Percentiles rank a stretch among this genome's conserved stretches.
Conservation (phyloP, 64 coral and sea anemone species). For the Porites lutea region DNA sequence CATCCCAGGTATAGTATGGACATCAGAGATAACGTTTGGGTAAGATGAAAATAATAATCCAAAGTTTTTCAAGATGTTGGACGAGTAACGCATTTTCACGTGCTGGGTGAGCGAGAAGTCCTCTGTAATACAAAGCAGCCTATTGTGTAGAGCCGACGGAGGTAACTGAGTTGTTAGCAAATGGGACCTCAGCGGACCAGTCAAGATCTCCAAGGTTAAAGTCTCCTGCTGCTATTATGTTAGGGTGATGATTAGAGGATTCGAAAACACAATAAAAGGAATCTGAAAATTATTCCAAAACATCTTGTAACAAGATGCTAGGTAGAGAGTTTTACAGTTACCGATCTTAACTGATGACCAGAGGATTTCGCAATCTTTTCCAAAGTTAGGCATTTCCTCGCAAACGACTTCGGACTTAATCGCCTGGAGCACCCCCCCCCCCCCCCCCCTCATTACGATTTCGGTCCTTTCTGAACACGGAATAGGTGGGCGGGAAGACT, state of each 20-base stretch:
- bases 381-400: no score
- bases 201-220: slow-evolving; percentile 49
- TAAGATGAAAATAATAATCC: no score
- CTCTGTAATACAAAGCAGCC: no score
- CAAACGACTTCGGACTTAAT: slow-evolving; percentile 11
- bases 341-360: background rate
- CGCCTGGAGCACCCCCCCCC: slow-evolving; percentile 21
- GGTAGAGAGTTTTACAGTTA: background rate
- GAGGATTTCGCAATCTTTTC: no score
- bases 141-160: no score
- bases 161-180: background rate
- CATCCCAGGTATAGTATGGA: no score
- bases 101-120: no score
- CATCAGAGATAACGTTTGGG: no score
- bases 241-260: slow-evolving; percentile 29
- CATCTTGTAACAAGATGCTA: background rate
- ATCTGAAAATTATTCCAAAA: background rate
- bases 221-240: slow-evolving; percentile 48
- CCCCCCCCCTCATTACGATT: slow-evolving; percentile 15
- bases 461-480: slow-evolving; percentile 8
- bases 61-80: no score
- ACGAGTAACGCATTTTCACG: no score
- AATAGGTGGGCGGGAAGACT: background rate
- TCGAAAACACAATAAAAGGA: background rate
- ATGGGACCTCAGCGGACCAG: slow-evolving; percentile 44